A percentile compares a stretch with the other conserved stretches of the same genome.
These are phyloP conservation scores for Macroramphosus scolopax DNA, from an alignment of 2,797 vertebrate species.

Conservation along the genomic window DNA sequence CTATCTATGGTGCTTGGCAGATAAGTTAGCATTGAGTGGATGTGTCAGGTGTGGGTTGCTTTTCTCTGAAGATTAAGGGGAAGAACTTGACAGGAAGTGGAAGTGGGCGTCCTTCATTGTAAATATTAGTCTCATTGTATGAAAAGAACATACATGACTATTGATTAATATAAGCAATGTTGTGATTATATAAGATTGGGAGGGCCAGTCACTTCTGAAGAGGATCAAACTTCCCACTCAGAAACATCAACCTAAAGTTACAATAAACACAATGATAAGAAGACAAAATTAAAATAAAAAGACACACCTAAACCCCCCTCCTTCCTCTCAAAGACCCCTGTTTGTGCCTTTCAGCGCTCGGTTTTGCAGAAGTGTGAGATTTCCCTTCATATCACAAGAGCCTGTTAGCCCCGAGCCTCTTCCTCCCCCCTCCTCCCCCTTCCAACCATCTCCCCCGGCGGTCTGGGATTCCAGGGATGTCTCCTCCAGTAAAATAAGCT, in stretches of 20 bases:
- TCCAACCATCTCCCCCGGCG: constrained; percentile 68
- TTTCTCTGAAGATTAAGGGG: no score
- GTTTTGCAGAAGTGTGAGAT: constrained; percentile 46
- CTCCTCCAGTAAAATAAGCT: constrained; percentile 79
- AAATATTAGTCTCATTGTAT: no score
- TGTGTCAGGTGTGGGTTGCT: no score
- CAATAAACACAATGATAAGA: background rate
- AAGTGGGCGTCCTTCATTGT: no score
- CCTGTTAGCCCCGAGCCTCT: constrained; percentile 36
- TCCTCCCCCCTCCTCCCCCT: constrained; percentile 19
- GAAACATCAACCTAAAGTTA: background rate
- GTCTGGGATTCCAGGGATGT: constrained; percentile 89
- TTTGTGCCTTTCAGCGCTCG: constrained; percentile 10
- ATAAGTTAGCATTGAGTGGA: no score
- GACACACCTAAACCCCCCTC: background rate
- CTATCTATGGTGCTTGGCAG: no score
- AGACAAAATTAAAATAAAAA: background rate
- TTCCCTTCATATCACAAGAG: constrained; percentile 61
- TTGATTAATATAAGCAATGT: no score
- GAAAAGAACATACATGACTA: no score
- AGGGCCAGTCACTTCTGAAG: no score
- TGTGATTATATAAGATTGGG: no score
- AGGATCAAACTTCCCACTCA: no score
- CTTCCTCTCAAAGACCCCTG: constrained; percentile 5
- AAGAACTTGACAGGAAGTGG: no score